Base-by-base conservation (phyloP, 1,140 invertebrate species). In the Fopius arisanus region DNA sequence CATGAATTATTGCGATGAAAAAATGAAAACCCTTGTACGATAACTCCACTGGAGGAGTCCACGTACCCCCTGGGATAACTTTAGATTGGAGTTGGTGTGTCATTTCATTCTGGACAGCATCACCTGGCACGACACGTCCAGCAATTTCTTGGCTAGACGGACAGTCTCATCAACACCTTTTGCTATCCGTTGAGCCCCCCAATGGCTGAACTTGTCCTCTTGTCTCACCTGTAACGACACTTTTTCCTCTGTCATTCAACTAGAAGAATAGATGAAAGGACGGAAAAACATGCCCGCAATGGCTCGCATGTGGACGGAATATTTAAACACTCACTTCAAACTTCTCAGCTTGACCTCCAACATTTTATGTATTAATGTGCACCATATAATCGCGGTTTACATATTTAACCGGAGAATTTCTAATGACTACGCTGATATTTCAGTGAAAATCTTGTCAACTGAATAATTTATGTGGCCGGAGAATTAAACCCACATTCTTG, bases 91-190 rank as follows among this genome's bases (percentile, higher is more conserved):
- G 54, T 59, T 59, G 19, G 19, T 9, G 54, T 59, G 23, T 59
- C 54, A 59, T 59, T 59, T 59, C 23, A 28, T 59, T 28, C 23
- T 26, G 54, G 54, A 28, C 21, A 59, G 21, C 23, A 59, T 59
- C 54, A 59, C 54, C 54, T 59, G 54, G 54, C 19, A 51, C 43
- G 43, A 16, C 54, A 59, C 54, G 54, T 59, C 54, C 19, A 28
- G 26, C 54, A 26, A 59, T 28, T 59, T 7, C 23, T 59, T 12
- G 1, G 43, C n/a, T 51, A 59, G 48, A 54, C n/a, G 62, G 62
- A 65, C 62, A 65, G 29, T 65, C 62, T 31, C 62, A 65, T 65
- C 62, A 65, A 29, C 62, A 65, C 62, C 62, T 65, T 65, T 65
- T 65, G 26, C 26, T 65, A 5, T 29, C 62, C 3, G n/a, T 33